Base-by-base conservation (phyloP, 1,140 invertebrate species). In the Anastrepha obliqua region DNA sequence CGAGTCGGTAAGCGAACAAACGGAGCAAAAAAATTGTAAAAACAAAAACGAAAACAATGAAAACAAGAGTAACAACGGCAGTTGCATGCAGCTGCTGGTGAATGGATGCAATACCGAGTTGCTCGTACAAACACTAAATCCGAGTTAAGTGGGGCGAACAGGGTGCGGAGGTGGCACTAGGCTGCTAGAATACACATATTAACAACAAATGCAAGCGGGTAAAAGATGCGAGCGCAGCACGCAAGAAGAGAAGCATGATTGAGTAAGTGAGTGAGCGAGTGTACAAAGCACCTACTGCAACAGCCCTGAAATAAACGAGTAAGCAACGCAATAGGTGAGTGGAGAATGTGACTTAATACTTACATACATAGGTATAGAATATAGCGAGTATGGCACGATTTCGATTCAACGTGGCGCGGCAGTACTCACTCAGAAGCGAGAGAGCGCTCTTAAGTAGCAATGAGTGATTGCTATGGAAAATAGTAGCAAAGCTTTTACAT, bases 51-150 rank as follows among this genome's bases (percentile, higher is more conserved):
- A 55, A 8, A 8, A 74, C 67, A 74, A 74, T 17, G 67, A 47
- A 74, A 74, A 74, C 67, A 74, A 74, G 67, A 74, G 67, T 74
- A 74, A 74, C 67, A 74, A 74, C 42, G 67, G 67, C 67, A 13
- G 15, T 74, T 39, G 67, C 67, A 15, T 74, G 67, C 67, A 74
- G 67, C 42, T 44, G 67, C 67, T 74, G 67, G 67, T 74, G 67
- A 47, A 74, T 74, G 67, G 67, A 29, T 47, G 17, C 67, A 74
- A 17, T 47, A 5, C 44, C 29, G 11, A 17, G 11, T 74, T 3
- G 60, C 4, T 62, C 9, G 13, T 62, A 29, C 29, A 29, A 0
- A 29, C 17, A n/a, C 9, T 17, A 62, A 17, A 44, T 3, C 4
- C 8, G 29, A 11, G 67, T 47, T 44, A 55, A 74, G 67, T 47